Base-by-base conservation (phyloP, 2,888 invertebrate species). In the Pinctada fucata region DNA sequence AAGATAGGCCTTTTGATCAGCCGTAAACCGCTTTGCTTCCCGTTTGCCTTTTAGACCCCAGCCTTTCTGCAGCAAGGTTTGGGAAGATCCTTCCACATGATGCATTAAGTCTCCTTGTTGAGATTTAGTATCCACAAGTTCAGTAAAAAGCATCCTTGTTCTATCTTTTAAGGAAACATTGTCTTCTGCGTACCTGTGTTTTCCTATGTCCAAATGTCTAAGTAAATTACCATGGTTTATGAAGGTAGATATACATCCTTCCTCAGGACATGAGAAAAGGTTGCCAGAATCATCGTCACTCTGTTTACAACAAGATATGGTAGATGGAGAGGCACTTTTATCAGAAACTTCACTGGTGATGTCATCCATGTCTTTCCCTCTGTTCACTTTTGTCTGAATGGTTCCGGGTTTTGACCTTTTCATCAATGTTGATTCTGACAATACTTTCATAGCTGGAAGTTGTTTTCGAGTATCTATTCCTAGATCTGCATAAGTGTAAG, bases 31-130 rank as follows among this genome's bases (percentile, higher is more conserved):
- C 69, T 75, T 68, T n/a, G 69, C 51, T 69, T 75, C 69, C 45
- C 68, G 51, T 45, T 75, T 75, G 69, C 48, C n/a, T 45, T 69
- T 75, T 3, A 69, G 45, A 10, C 47, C 75, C 75, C 75, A 75
- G 5, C 68, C 75, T 68, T 75, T 68, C 5, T 68, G 58, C 58
- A 75, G 51, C 48, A 49, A 68, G 52, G 69, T 69, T n/a, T 51
- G 6, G 16, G 3, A 10, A 50, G 45, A 67, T 0, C 10, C n/a
- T 45, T 16, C 47, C 0, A 10, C 31, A 31, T 45, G 31, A 66
- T 6, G 8, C 31, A n/a, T 66, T 66, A 66, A 66, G 47, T 31
- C 47, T 47, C 47, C 47, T 47, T 66, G 66, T 66, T 31, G 13
- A 16, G 50, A 31, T 68, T 64, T 76, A 16, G 5, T 68, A 70